Evolutionary conservation across 2,888 invertebrate species (phyloP), one percentile per base, ranked within the genome.

Genomic region (Dryococelus australis): DNA sequence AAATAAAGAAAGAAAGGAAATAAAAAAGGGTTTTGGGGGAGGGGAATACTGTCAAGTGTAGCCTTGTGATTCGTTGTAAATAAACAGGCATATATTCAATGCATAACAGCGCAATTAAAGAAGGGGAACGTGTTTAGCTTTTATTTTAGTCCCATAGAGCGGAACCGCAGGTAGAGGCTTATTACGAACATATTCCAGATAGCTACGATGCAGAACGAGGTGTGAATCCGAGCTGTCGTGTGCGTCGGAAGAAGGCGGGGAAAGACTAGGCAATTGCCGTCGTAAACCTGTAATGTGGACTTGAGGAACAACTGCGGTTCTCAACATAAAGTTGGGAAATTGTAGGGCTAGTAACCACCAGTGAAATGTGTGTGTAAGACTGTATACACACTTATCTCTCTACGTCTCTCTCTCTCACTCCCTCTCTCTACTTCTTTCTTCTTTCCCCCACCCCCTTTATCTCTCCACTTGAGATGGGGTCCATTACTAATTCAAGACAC

Each of bases 311-410:
- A 65, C 65, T 65, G 65, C 65, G 65, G 24, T 24, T 65, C 65
- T 65, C 24, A n/a, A n/a, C 65, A 65, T 65, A n/a, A 65, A n/a
- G 65, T 65, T 2, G 65, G 65, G 65, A 65, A 65, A 65, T 65
- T 65, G 65, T 65, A 65, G 65, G 65, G 65, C 65, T 65, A n/a
- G 65, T 65, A 65, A n/a, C 65, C 65, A 65, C 24, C 65, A 65
- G 65, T 65, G 51, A 51, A 20, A 4, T 12, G 51, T 51, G 35
- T 35, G 51, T 51, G 65, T 65, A 65, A 65, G 65, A 20, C 20
- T 65, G 65, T 65, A 65, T 65, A 65, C 65, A 65, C 65, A 47
- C 47, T 47, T 47, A 9, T 65, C 65, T 65, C 65, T 65, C 65
- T 65, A 1, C n/a, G 65, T 65, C 24, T 65, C 65, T 20, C 65